Base-by-base conservation (phyloP, 2,113 vertebrate genomes). In the Mus spicilegus region DNA sequence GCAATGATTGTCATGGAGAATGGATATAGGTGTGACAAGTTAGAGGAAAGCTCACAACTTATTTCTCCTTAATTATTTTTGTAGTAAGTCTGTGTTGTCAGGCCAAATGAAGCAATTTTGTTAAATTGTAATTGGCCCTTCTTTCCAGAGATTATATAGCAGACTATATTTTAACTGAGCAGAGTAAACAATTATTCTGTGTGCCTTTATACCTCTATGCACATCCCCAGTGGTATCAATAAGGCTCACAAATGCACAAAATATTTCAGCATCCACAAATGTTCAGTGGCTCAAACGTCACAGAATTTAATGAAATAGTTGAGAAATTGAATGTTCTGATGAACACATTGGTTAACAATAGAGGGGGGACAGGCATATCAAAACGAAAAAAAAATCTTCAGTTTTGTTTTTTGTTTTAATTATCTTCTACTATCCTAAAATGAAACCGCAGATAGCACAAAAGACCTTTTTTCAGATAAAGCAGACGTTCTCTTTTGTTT, bases 351-450 rank as follows among this genome's bases (percentile, higher is more conserved):
- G 78, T 89, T 70, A 87, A 70, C 17, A 72, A 94, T 73, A 90
- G 33, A 12, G 5, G 20, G 16, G 20, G 33, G 3, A 2, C 20
- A 7, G 7, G 14, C 91, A 89, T 72, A 42, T 42, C 54, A 86
- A 65, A 61, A 92, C 82, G 49, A 94, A 97, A 76, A 94, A 96
- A 93, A 92, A 20, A 84, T 67, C 95, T 14, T 33, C 86, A 67
- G 39, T 63, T 24, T 49, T 70, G 39, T 58, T 30, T 14, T 88
- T 69, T 14, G 33, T 33, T 91, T 33, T 91, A 69, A 89, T 70
- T 88, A 94, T 72, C 85, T 95, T 94, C 56, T 12, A 58, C 3
- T 58, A 5, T 26, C 65, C 46, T 89, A 56, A 28, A 90, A 58
- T 86, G 81, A 33, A 51, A 91, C 63, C 51, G 77, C 72, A 88